Evolutionary conservation across 2,797 vertebrate genomes (phyloP).

Genomic region (Okamejei kenojei): DNA sequence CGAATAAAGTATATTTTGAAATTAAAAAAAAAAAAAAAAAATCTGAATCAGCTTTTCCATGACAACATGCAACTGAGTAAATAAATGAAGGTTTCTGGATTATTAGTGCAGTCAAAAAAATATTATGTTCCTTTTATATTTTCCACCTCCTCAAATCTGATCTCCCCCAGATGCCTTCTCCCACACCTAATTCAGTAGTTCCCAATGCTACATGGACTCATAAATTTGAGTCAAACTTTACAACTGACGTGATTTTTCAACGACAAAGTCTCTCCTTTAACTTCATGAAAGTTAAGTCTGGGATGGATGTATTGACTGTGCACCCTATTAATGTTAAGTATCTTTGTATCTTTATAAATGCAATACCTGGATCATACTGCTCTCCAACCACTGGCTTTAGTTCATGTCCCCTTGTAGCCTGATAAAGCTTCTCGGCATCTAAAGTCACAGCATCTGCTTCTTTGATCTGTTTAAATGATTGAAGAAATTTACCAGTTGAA

Average conservation of each 20-base stretch:
- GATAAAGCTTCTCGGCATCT: slow-evolving; percentile 64
- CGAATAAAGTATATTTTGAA: too few relatives aligned
- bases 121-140: not conserved
- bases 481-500: slow-evolving; percentile 10
- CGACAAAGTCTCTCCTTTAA: not conserved
- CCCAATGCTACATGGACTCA: not conserved
- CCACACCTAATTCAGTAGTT: not conserved
- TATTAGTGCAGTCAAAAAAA: too few relatives aligned
- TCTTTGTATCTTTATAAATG: not conserved
- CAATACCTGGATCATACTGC: slow-evolving; percentile 66
- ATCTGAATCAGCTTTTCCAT: too few relatives aligned
- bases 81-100: too few relatives aligned
- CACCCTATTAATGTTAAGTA: too few relatives aligned
- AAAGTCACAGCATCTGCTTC: slow-evolving; percentile 75
- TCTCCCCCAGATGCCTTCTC: not conserved
- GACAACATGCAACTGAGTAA: too few relatives aligned
- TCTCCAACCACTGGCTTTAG: slow-evolving; percentile 79
- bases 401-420: slow-evolving; percentile 58
- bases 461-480: slow-evolving; percentile 54
- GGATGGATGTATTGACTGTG: not conserved
- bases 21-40: too few relatives aligned
- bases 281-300: not conserved
- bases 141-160: not conserved
- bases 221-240: too few relatives aligned
- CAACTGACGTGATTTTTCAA: not conserved